Percentiles rank a stretch among this genome's conserved stretches.
Evolutionary conservation across 2,113 vertebrate genomes (phyloP).

Genomic region (Dissostichus mawsoni): DNA sequence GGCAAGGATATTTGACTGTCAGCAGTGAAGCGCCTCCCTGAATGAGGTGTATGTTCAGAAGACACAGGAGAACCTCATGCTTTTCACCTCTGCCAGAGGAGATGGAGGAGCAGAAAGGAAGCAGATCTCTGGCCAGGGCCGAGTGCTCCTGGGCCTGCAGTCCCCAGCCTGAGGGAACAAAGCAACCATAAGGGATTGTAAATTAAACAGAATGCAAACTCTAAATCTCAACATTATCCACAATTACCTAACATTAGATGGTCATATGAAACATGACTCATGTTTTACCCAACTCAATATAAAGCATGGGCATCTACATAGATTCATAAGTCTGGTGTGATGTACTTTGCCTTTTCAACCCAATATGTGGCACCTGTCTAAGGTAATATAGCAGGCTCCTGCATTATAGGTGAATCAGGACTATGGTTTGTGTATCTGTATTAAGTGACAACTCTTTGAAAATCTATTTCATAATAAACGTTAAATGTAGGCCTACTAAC

Average conservation of each 20-base stretch:
- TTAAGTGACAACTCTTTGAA: not conserved
- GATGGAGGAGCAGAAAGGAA: conserved; percentile 35
- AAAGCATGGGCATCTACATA: not conserved
- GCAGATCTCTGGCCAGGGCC: conserved; percentile 49
- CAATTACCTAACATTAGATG: not conserved
- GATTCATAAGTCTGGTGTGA: not conserved
- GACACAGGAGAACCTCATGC: conserved; percentile 73
- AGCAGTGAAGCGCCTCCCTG: conserved; percentile 72
- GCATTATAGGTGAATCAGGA: no score
- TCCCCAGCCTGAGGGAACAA: conserved; percentile 64
- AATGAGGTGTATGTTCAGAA: conserved; percentile 76
- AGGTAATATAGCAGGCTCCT: not conserved
- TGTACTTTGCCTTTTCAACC: not conserved
- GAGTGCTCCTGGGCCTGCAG: conserved; percentile 70
- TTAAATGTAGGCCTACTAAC: not conserved
- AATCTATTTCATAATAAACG: not conserved
- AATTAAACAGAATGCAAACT: not conserved
- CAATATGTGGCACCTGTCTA: no score
- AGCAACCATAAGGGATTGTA: not conserved
- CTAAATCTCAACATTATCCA: not conserved
- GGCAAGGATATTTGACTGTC: conserved; percentile 78
- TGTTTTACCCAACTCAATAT: not conserved
- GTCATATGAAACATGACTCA: not conserved
- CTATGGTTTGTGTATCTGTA: not conserved
- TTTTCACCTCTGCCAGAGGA: conserved; percentile 62